Evolutionary conservation across 1,140 invertebrate species (phyloP).

Genomic region (Nephotettix cincticeps): DNA sequence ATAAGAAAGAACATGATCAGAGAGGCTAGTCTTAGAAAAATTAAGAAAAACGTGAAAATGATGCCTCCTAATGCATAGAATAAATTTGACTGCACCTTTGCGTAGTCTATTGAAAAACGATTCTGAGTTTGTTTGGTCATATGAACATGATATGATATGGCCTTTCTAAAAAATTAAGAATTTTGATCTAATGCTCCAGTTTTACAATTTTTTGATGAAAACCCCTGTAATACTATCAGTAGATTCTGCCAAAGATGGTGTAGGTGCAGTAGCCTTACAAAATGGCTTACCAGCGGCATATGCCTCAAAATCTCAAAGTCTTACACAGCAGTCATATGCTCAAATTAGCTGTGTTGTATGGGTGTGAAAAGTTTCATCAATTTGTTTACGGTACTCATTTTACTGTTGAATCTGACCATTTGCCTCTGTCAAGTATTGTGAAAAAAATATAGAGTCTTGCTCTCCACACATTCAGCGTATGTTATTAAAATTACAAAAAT

Average conservation of each 20-base stretch:
- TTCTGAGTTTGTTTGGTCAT: neutral
- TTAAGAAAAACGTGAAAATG: neutral
- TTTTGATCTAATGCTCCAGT: neutral
- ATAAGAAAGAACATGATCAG: neutral
- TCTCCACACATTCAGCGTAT: neutral
- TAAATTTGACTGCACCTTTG: neutral
- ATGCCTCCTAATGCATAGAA: neutral
- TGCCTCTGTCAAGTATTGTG: neutral
- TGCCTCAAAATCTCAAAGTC: neutral
- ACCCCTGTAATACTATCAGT: neutral
- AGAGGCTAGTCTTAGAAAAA: conserved; percentile 11
- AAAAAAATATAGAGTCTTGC: neutral
- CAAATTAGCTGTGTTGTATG: neutral
- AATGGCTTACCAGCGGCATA: neutral
- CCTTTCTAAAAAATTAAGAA: neutral
- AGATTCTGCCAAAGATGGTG: neutral
- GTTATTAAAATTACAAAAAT: neutral
- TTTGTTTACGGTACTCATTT: neutral
- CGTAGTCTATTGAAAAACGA: neutral
- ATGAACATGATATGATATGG: neutral
- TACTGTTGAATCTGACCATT: neutral
- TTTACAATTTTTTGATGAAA: neutral
- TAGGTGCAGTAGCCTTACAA: conserved; percentile 4
- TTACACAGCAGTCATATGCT: neutral
- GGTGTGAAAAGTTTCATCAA: neutral